Evolutionary conservation across 1,140 invertebrate genomes (phyloP).

Genomic region (Ceratosolen solmsi): DNA sequence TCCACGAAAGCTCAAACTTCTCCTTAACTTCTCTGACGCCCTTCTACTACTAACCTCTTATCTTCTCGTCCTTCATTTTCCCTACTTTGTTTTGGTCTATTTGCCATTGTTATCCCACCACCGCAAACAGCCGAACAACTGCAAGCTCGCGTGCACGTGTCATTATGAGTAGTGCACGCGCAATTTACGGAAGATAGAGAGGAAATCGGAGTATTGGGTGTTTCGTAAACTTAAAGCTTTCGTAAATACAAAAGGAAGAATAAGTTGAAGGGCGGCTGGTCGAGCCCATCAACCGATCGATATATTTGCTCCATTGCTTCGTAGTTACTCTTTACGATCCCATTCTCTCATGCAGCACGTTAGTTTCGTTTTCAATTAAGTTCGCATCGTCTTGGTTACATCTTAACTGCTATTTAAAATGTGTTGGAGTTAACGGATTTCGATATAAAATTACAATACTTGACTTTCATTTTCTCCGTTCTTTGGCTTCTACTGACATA

Average conservation of each 20-base stretch:
- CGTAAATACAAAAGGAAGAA: no score
- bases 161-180: neutral
- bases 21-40: neutral
- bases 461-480: neutral
- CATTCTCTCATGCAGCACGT: neutral
- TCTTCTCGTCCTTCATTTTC: neutral
- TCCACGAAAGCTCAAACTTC: neutral
- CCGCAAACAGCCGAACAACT: neutral
- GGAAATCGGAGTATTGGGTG: neutral
- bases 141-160: neutral
- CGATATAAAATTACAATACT: neutral
- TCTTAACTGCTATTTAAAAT: conserved; percentile 36
- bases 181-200: neutral
- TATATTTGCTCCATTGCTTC: neutral
- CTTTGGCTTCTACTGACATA: no score
- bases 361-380: conserved; percentile 43
- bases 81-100: neutral
- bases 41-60: neutral
- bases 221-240: no score
- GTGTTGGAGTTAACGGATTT: neutral
- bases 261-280: neutral
- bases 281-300: neutral
- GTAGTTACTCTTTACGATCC: neutral
- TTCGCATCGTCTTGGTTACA: conserved; percentile 8
- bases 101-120: neutral